phyloP scores from a whole-genome alignment of 2,797 vertebrate genomes.

The Molossus molossus region DNA sequence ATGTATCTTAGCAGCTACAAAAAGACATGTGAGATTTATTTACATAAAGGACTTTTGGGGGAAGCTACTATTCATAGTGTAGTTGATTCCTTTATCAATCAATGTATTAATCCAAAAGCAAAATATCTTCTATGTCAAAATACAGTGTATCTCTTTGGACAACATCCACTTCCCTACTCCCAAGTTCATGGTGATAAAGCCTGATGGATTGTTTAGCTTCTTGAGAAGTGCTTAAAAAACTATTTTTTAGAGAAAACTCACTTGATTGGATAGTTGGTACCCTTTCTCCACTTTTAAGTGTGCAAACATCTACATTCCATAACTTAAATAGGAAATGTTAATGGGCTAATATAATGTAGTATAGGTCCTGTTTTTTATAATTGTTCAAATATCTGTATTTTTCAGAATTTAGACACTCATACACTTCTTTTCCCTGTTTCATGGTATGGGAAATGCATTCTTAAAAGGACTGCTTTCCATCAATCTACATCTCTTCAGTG shows the following conservation, averaged over 20 bases:
- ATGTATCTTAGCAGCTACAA: constrained; percentile 47
- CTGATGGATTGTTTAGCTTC: constrained; percentile 59
- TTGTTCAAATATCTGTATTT: constrained; percentile 24
- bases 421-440: not conserved
- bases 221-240: not conserved
- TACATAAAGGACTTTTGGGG: not conserved
- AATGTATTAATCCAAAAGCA: constrained; percentile 60
- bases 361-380: not conserved
- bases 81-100: constrained; percentile 50
- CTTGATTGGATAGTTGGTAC: not conserved
- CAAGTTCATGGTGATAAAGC: constrained; percentile 43
- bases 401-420: constrained; percentile 41
- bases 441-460: not conserved
- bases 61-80: constrained; percentile 33
- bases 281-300: constrained; percentile 1
- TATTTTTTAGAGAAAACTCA: constrained; percentile 63
- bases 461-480: not conserved
- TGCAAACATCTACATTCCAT: not conserved
- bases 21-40: constrained; percentile 63
- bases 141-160: constrained; percentile 50
- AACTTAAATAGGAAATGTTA: not conserved
- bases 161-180: constrained; percentile 46
- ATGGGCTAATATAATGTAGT: not conserved
- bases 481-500: not conserved
- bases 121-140: constrained; percentile 71